Evolutionary conservation across 1,140 invertebrate genomes (phyloP).

Genomic region (Aphis gossypii): DNA sequence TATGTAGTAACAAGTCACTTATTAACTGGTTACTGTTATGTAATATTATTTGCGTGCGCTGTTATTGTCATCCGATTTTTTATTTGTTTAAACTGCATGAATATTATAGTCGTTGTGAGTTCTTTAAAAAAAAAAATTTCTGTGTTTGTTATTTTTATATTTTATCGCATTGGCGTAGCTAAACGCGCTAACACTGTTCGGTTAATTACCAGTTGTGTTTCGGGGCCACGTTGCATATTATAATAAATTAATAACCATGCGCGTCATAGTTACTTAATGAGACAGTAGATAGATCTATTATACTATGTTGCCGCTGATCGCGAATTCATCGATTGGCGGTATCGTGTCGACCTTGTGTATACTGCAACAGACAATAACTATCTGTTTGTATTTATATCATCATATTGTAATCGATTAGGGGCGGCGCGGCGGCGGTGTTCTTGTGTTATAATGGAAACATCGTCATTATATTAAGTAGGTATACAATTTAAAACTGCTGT

Average conservation of each 20-base stretch:
- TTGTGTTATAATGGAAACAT: background rate
- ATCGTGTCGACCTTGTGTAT: background rate
- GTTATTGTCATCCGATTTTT: background rate
- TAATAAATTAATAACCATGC: conserved; percentile 8
- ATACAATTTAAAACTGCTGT: background rate
- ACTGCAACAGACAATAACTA: background rate
- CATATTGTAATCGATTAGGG: background rate
- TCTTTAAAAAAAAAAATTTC: background rate
- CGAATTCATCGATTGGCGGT: background rate
- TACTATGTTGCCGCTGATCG: background rate
- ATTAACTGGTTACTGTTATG: background rate
- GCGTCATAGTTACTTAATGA: background rate
- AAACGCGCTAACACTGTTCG: background rate
- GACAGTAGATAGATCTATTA: background rate
- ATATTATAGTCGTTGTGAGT: background rate
- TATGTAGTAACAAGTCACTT: background rate
- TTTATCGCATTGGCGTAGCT: background rate
- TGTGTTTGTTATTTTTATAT: background rate
- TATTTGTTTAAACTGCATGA: background rate
- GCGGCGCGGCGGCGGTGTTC: background rate
- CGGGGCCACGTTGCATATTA: background rate
- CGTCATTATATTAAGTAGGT: background rate
- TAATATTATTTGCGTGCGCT: background rate
- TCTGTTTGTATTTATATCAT: background rate
- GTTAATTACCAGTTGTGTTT: conserved; percentile 30